phyloP scores from a whole-genome alignment of 2,113 vertebrate genomes.

The Ptilorrhoa leucosticta region DNA sequence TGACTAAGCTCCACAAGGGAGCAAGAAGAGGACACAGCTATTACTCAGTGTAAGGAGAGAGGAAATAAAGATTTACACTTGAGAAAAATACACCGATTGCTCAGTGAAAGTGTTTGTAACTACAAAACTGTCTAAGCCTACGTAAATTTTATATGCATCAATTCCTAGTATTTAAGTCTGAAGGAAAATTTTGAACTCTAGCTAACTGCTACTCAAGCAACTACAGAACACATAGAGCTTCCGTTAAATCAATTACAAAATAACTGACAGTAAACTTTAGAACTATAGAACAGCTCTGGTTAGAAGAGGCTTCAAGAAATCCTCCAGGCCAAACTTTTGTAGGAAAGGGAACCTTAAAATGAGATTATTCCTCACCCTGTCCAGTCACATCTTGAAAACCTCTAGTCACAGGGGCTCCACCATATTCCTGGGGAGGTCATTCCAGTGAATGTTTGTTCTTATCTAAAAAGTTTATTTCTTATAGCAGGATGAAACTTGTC shows the following conservation, averaged over 20 bases:
- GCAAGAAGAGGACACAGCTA: background rate
- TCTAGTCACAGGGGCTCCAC: background rate
- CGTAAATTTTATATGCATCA: background rate
- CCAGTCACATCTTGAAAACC: background rate
- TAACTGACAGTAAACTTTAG: background rate
- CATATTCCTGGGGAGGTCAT: accelerated
- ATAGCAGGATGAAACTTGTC: background rate
- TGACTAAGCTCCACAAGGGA: background rate
- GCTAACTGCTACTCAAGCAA: background rate
- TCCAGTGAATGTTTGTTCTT: background rate
- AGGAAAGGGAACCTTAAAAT: background rate
- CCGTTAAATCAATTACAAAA: background rate
- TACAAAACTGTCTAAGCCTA: background rate
- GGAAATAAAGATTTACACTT: background rate
- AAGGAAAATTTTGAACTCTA: background rate
- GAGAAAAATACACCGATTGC: background rate
- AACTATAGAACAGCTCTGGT: background rate
- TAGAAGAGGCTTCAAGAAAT: background rate
- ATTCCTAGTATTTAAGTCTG: background rate
- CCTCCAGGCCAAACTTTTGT: background rate
- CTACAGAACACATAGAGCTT: background rate
- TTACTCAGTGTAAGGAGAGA: background rate
- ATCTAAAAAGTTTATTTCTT: background rate
- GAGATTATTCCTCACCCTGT: background rate
- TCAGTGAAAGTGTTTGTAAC: background rate